phyloP scores from a whole-genome alignment of 2,113 vertebrate genomes.

The Gopherus evgoodei region DNA sequence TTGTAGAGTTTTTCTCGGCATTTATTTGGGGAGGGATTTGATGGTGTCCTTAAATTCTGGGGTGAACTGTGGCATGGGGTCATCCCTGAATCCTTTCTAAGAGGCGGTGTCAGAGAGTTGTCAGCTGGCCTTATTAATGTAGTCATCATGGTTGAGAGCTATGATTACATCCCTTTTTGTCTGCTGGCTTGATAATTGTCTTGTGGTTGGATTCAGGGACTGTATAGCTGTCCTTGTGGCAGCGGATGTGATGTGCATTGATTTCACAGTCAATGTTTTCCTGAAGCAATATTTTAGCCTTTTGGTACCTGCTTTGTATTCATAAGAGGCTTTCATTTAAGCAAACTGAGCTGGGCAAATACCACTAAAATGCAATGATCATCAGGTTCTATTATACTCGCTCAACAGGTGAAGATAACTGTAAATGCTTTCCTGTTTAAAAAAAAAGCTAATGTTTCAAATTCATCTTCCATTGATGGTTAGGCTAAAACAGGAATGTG shows the following conservation, averaged over 20 bases:
- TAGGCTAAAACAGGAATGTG: background rate
- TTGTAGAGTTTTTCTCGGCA: background rate
- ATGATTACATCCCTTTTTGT: background rate
- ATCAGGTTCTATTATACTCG: background rate
- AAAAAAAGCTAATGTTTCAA: background rate
- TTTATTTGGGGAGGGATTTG: background rate
- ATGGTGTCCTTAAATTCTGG: background rate
- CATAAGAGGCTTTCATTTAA: background rate
- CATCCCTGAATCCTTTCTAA: background rate
- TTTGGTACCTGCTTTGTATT: background rate
- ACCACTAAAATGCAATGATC: background rate
- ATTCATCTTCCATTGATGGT: background rate
- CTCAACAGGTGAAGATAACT: background rate
- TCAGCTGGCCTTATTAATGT: background rate
- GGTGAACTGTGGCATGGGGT: background rate
- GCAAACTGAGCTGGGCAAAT: background rate
- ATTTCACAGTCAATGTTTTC: background rate
- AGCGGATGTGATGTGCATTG: background rate
- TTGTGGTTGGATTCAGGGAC: background rate
- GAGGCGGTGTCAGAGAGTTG: background rate
- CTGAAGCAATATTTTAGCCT: background rate
- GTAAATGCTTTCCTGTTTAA: background rate
- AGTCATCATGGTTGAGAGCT: background rate
- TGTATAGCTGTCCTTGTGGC: background rate
- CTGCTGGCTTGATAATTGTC: background rate